Base-by-base conservation (phyloP, 1,140 invertebrate species). In the Calliphora vicina region DNA sequence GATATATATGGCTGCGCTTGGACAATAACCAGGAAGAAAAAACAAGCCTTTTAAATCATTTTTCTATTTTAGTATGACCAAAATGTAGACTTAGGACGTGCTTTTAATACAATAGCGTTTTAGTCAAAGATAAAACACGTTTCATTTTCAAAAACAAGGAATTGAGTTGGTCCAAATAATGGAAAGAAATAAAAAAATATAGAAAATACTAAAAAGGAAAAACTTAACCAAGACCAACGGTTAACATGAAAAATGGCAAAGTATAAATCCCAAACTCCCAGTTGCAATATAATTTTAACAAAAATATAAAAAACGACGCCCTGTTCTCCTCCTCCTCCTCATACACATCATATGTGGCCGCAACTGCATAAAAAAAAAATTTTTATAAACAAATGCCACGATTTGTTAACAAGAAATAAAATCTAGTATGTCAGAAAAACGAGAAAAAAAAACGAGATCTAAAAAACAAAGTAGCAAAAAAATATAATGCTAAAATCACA, bases 51-150 rank as follows among this genome's bases (percentile, higher is more conserved):
- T 50, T 50, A 50, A 50, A 17, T 50, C 45, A 50, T 50, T 50
- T 50, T 12, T 50, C 12, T 35, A 35, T 35, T 67, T 67, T 67
- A 20, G 61, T 67, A 25, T 67, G 20, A 67, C 85, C 87, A 87
- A 88, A 88, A 87, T 88, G 87, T 88, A 86, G 85, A 87, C 87
- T 87, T 86, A 87, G 87, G 86, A 88, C 86, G 86, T 88, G 87
- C 86, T 87, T 88, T 88, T 20, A 45, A 43, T 10, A 43, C 73
- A 27, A 76, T 13, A 85, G 85, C 85, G n/a, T 88, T 85, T 87
- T 88, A 87, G 85, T 87, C 86, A 85, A 86, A 86, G 87, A 88
- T 88, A 88, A 88, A 88, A 88, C 85, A 88, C 85, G 86, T 87
- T 87, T 78, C 82, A 86, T 85, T 85, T 84, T 85, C 85, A 86